phyloP scores from a whole-genome alignment of 2,113 vertebrate species.

The Climacteris rufus region DNA sequence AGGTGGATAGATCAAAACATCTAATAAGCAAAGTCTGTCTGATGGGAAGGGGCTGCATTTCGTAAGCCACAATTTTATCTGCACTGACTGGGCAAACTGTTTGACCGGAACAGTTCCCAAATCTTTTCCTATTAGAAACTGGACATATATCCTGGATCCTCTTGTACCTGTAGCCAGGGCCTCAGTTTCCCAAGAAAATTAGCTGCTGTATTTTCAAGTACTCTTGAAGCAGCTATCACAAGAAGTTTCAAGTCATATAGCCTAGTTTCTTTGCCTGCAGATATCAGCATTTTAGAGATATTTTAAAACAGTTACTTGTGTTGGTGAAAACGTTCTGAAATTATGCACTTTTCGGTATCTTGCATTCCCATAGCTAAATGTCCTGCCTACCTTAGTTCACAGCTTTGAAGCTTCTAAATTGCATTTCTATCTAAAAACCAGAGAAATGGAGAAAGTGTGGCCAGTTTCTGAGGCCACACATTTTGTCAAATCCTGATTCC shows the following conservation, averaged over 20 bases:
- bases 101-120: neutral
- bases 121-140: neutral
- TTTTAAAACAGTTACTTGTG: neutral
- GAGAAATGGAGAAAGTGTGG: neutral
- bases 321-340: neutral
- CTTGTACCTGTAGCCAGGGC: neutral
- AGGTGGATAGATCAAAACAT: neutral
- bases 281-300: neutral
- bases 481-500: neutral
- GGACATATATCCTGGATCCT: neutral
- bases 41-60: neutral
- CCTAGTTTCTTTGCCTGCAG: neutral
- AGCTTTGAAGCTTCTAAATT: neutral
- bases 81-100: neutral
- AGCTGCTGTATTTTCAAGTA: neutral
- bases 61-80: neutral
- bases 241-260: neutral
- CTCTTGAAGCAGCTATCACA: neutral
- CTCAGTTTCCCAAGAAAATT: neutral
- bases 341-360: neutral
- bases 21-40: neutral
- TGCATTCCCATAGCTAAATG: neutral
- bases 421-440: neutral
- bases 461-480: neutral
- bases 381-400: neutral